Evolutionary conservation across 2,113 vertebrate species (phyloP).

Genomic region (Chascanopsetta lugubris): DNA sequence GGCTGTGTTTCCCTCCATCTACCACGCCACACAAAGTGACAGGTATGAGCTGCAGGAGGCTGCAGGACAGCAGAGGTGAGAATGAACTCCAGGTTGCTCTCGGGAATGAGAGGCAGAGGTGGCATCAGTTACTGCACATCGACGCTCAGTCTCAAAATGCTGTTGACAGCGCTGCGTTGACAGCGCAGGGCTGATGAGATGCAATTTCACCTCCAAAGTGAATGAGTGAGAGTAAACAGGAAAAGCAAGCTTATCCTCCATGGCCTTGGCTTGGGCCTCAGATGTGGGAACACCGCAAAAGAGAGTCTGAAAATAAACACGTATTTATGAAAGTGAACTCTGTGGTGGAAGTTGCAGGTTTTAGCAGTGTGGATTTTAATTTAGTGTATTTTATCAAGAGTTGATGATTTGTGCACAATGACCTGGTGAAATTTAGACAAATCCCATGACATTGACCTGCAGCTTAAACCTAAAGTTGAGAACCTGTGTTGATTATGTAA

Average conservation of each 20-base stretch:
- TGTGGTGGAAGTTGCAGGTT: neutral
- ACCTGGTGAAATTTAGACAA: constrained; percentile 5
- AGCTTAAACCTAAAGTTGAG: neutral
- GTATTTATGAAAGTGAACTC: neutral
- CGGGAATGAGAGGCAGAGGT: constrained; percentile 15
- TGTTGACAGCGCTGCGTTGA: constrained; percentile 32
- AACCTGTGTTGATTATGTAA: neutral
- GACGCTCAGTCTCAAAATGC: neutral
- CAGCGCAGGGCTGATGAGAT: constrained; percentile 25
- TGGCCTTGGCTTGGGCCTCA: neutral
- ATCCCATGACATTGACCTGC: neutral
- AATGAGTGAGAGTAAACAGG: constrained; percentile 38
- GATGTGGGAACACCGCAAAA: neutral
- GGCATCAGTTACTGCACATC: constrained; percentile 6
- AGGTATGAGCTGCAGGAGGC: constrained; percentile 11
- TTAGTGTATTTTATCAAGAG: too few relatives aligned
- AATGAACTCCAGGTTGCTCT: constrained; percentile 24
- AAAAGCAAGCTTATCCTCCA: constrained; percentile 8
- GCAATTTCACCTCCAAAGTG: constrained; percentile 27
- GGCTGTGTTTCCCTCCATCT: neutral
- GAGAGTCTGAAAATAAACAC: neutral
- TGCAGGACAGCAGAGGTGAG: neutral
- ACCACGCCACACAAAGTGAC: constrained; percentile 15
- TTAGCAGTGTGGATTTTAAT: neutral
- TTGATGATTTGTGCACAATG: neutral